Conservation (phyloP, 2,113 vertebrate genomes). For the Phylloscopus trochilus region DNA sequence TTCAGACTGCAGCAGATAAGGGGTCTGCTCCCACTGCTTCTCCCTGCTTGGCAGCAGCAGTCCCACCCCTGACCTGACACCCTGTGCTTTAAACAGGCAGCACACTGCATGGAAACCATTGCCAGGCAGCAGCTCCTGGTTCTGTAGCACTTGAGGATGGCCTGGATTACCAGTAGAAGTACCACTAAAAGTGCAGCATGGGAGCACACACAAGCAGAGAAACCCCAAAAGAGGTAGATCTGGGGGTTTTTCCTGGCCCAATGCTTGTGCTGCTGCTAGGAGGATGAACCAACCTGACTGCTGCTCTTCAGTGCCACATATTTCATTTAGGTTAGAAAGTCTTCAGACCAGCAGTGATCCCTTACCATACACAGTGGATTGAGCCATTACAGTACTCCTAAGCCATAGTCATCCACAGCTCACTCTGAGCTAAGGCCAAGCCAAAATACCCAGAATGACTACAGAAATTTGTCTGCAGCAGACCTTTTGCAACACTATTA, state of each 20-base stretch:
- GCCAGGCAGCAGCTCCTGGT: neutral
- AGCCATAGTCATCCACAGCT: neutral
- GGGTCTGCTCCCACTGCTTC: neutral
- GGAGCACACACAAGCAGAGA: neutral
- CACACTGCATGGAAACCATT: neutral
- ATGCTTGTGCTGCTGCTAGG: neutral
- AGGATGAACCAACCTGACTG: neutral
- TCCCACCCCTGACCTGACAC: neutral
- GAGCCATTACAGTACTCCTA: neutral
- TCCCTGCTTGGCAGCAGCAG: neutral
- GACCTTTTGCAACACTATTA: neutral
- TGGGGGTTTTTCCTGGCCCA: neutral
- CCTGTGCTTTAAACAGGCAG: neutral
- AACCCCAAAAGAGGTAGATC: accelerated
- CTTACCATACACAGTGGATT: neutral
- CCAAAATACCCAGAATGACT: neutral
- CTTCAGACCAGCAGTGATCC: neutral
- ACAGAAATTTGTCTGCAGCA: neutral
- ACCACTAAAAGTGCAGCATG: neutral
- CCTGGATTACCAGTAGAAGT: neutral
- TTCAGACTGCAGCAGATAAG: neutral
- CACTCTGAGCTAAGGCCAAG: neutral
- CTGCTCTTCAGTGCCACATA: neutral
- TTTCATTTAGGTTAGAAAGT: neutral
- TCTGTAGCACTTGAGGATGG: neutral